Evolutionary conservation across 2,113 vertebrate species (phyloP).

Genomic region (Petaurus breviceps): DNA sequence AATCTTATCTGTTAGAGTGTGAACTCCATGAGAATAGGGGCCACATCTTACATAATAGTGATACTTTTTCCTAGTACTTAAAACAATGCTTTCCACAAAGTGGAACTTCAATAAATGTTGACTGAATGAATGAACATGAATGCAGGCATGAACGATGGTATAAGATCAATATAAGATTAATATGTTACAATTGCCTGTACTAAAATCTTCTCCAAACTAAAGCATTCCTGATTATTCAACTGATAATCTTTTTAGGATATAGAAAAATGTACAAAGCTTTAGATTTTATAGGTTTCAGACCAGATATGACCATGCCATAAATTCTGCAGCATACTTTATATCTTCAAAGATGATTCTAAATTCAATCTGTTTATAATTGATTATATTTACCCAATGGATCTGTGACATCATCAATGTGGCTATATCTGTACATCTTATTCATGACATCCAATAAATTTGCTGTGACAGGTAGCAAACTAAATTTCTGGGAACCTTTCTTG

Average conservation of each 20-base stretch:
- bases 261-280: not conserved
- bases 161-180: not conserved
- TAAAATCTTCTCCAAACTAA: not conserved
- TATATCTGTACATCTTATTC: not conserved
- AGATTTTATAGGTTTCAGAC: not conserved
- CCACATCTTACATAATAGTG: fast-evolving
- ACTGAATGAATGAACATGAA: not conserved
- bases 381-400: not conserved
- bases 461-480: not conserved
- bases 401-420: not conserved
- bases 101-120: not conserved
- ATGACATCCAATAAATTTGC: not conserved
- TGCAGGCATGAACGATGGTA: not conserved
- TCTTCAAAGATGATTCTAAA: not conserved
- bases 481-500: not conserved
- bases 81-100: not conserved
- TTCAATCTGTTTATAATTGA: not conserved
- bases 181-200: not conserved
- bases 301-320: not conserved
- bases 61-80: not conserved
- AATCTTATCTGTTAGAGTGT: too few relatives aligned
- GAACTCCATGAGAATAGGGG: not conserved
- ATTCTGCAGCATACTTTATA: not conserved
- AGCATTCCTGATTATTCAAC: not conserved
- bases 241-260: not conserved